Evolutionary conservation across 2,113 vertebrate genomes (phyloP), one percentile per base, ranked within the genome.

Genomic region (Pseudonaja textilis): DNA sequence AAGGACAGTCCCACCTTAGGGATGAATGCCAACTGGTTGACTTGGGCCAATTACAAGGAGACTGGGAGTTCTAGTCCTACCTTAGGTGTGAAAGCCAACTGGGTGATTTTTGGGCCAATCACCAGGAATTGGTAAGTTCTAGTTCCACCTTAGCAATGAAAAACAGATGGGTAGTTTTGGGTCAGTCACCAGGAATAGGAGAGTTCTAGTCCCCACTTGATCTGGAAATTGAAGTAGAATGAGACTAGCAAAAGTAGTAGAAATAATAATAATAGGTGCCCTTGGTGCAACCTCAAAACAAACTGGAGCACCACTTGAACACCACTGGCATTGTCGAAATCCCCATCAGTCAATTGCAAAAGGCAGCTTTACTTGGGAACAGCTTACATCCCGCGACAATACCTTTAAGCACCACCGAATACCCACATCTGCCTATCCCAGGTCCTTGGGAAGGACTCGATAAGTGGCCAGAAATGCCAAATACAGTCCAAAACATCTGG

Each of bases 31-130:
- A 59, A 25, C 7, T 9, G 8, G 57, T 2, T 59, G 7, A 59
- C 23, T 59, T 59, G 57, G 7, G 8, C 57, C 57, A 59, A 25
- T 59, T 59, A 25, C 57, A 25, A 26, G 57, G 23, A 25, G 57
- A 3, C 23, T 0, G 7, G 2, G 57, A 59, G 2, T 59, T 26
- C 5, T 59, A 59, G 0, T 59, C 57, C 23, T 1, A 3, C 0
- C 1, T 59, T 59, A 59, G 0, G 0, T 0, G 23, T 25, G 23
- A 61, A 61, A 61, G 57, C 25, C 2, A 2, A 26, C 57, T 59
- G 7, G 22, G 2, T 59, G 57, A 59, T 23, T 59, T 50, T 57
- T 61, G 57, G 57, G 57, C 3, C 23, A 61, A 61, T 61, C 25
- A 61, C 25, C 2, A 26, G 25, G 25, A 61, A 12, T 5, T 5